phyloP scores from a whole-genome alignment of 1,140 invertebrate species.

The Acyrthosiphon pisum region DNA sequence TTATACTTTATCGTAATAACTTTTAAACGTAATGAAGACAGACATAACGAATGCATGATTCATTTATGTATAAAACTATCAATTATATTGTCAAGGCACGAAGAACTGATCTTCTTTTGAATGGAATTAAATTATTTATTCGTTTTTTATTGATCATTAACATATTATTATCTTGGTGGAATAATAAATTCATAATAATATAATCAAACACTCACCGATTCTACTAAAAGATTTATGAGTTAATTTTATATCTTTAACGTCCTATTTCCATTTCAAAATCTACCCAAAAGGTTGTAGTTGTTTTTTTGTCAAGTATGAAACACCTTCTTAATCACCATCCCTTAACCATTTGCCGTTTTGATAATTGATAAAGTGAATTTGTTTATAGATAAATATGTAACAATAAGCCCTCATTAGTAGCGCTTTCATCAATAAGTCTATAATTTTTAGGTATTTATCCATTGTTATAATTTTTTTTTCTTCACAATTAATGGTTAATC shows the following conservation, averaged over 20 bases:
- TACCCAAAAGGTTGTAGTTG: neutral
- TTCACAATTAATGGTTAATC: neutral
- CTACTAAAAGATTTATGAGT: neutral
- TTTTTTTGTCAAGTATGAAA: neutral
- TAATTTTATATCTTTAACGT: neutral
- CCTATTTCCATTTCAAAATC: neutral
- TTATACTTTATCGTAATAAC: neutral
- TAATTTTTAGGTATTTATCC: neutral
- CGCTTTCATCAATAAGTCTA: neutral
- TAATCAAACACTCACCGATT: neutral
- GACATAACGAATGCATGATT: neutral
- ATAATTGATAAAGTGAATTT: constrained; percentile 9
- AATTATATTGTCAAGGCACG: neutral
- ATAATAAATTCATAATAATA: neutral
- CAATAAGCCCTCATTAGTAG: neutral
- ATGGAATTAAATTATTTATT: neutral
- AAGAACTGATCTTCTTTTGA: neutral
- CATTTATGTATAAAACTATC: neutral
- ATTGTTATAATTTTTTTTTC: neutral
- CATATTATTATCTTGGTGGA: neutral
- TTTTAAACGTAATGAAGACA: neutral
- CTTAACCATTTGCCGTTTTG: neutral
- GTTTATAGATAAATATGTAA: neutral
- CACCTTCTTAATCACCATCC: neutral
- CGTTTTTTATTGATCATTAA: too few relatives aligned